These are phyloP conservation scores for Cryptus viduatorius DNA, from an alignment of 2,888 invertebrate species.

Conservation along the genomic window DNA sequence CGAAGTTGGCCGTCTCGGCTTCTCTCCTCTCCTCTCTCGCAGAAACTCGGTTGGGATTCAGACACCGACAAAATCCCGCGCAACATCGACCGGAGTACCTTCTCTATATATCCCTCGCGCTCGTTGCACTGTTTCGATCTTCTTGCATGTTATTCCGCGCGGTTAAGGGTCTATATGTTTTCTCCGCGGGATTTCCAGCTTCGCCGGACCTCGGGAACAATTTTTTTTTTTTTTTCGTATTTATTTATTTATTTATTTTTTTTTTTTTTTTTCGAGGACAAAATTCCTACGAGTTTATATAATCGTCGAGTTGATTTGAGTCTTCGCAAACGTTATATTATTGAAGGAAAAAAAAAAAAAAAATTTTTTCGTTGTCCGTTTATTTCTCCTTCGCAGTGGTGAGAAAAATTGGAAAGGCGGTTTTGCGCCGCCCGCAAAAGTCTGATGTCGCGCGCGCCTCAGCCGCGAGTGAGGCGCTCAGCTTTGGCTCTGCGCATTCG, in stretches of 20 bases:
- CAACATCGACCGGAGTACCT: conserved; percentile 28
- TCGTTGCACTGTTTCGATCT: conserved; percentile 62
- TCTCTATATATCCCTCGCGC: conserved; percentile 14
- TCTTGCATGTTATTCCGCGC: conserved; percentile 69
- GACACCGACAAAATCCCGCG: conserved; percentile 24
- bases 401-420: conserved; percentile 62
- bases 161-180: conserved; percentile 45
- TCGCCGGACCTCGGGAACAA: conserved; percentile 33
- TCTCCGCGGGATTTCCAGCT: conserved; percentile 59
- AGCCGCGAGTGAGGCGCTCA: conserved; percentile 17
- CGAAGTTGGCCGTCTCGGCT: conserved; percentile 79
- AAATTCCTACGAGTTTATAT: background rate
- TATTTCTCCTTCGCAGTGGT: conserved; percentile 29
- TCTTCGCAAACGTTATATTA: background rate
- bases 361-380: conserved; percentile 5
- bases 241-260: background rate
- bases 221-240: background rate
- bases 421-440: conserved; percentile 77
- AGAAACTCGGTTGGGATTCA: conserved; percentile 46
- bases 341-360: background rate
- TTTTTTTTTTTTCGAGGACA: background rate
- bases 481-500: conserved; percentile 53
- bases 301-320: background rate
- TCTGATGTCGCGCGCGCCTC: conserved; percentile 72
- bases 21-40: conserved; percentile 65